These are phyloP conservation scores for Scomber japonicus DNA, from an alignment of 2,113 vertebrate species.

Conservation along the genomic window DNA sequence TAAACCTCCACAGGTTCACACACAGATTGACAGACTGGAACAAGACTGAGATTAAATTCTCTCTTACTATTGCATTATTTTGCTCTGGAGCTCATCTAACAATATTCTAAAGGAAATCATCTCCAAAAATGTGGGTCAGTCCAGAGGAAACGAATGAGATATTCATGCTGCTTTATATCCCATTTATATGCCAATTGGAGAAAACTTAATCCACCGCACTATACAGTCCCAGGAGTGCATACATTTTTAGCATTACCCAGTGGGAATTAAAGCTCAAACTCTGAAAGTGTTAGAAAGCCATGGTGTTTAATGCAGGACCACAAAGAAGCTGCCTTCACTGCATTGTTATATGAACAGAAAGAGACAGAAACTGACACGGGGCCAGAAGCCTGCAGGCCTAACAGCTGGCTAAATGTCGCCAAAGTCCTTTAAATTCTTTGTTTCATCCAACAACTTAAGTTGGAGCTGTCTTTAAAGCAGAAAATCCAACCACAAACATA, in stretches of 20 bases:
- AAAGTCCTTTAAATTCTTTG: not conserved
- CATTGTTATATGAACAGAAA: constrained; percentile 1
- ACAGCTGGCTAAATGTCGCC: constrained; percentile 37
- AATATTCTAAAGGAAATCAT: constrained; percentile 36
- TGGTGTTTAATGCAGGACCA: constrained; percentile 19
- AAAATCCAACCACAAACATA: not conserved
- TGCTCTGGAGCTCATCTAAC: constrained; percentile 43
- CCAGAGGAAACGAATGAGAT: constrained; percentile 57
- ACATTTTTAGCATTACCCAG: constrained; percentile 31
- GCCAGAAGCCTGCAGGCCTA: not conserved
- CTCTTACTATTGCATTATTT: constrained; percentile 37
- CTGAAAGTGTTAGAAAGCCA: constrained; percentile 9
- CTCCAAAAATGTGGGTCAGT: constrained; percentile 72
- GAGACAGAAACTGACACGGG: not conserved
- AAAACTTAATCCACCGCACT: constrained; percentile 59
- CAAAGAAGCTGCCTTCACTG: constrained; percentile 22
- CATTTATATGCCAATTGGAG: constrained; percentile 67
- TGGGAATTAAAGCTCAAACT: constrained; percentile 55
- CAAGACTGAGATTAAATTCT: constrained; percentile 40
- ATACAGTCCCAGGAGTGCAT: constrained; percentile 44
- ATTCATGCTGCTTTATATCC: constrained; percentile 68
- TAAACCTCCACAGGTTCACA: constrained; percentile 18
- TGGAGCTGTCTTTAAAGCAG: not conserved
- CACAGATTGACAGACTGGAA: not conserved
- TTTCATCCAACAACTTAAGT: not conserved